Percentiles rank a stretch among this genome's conserved stretches.
These are phyloP conservation scores for Drosophila aldrichi DNA, from an alignment of 2,888 invertebrate species.

Conservation along the genomic window DNA sequence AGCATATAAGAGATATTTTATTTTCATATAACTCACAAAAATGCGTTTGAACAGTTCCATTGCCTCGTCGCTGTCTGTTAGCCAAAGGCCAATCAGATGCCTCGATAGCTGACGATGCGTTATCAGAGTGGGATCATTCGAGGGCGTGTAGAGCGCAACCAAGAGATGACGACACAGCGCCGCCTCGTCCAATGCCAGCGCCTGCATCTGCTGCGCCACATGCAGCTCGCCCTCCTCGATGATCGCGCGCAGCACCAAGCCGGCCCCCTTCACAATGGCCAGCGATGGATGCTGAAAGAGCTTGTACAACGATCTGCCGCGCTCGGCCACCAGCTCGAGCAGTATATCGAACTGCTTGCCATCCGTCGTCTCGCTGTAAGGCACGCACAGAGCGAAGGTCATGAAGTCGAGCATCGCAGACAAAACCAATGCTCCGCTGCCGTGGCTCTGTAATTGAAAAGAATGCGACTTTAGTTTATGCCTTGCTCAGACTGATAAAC, in stretches of 20 bases:
- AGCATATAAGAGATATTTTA: not conserved
- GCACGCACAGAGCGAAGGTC: slow-evolving; percentile 98
- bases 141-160: slow-evolving; percentile 94
- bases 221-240: slow-evolving; percentile 98
- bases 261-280: slow-evolving; percentile 99
- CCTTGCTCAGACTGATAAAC: not conserved
- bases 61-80: slow-evolving; percentile 96
- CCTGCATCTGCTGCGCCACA: slow-evolving; percentile 97
- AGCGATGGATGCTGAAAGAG: slow-evolving; percentile 95
- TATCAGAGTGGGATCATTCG: slow-evolving; percentile 92
- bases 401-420: slow-evolving; percentile 99
- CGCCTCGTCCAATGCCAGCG: slow-evolving; percentile 97
- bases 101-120: slow-evolving; percentile 96
- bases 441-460: slow-evolving; percentile 89
- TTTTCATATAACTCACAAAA: slow-evolving; percentile 88
- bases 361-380: slow-evolving; percentile 99
- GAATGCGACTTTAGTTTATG: not conserved
- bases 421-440: slow-evolving; percentile 97
- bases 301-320: slow-evolving; percentile 95
- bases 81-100: slow-evolving; percentile 98
- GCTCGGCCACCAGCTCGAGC: slow-evolving; percentile 96
- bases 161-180: slow-evolving; percentile 97
- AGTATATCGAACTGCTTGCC: slow-evolving; percentile 97
- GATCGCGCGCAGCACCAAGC: slow-evolving; percentile 97
- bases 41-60: slow-evolving; percentile 94